These are phyloP conservation scores for Drosophila kambysellisi DNA, from an alignment of 2,888 invertebrate genomes.

Conservation along the genomic window DNA sequence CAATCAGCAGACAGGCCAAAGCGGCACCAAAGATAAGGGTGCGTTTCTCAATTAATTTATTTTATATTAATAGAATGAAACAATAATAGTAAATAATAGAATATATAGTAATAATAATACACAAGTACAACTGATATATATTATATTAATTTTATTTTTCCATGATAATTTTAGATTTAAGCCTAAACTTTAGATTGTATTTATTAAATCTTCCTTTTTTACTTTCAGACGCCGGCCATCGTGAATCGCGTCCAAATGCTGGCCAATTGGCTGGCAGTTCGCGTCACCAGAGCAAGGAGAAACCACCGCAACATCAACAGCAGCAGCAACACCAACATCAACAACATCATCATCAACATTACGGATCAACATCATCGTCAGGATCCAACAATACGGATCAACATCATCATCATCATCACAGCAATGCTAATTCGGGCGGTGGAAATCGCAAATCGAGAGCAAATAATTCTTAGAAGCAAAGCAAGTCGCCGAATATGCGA, in stretches of 20 bases:
- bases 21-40: slow-evolving; percentile 84
- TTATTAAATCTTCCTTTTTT: neutral
- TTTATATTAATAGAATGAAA: neutral
- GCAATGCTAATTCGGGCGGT: slow-evolving; percentile 46
- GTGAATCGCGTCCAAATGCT: slow-evolving; percentile 79
- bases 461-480: slow-evolving; percentile 75
- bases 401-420: slow-evolving; percentile 33
- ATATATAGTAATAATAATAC: neutral
- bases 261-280: slow-evolving; percentile 62
- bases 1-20: slow-evolving; percentile 40
- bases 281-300: slow-evolving; percentile 70
- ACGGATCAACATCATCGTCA: slow-evolving; percentile 29
- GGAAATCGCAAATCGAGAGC: slow-evolving; percentile 83
- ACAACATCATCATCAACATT: slow-evolving; percentile 31
- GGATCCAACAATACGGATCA: slow-evolving; percentile 37
- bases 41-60: neutral
- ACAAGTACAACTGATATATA: neutral
- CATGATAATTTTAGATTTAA: neutral
- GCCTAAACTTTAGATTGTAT: neutral
- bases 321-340: slow-evolving; percentile 22
- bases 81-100: no score
- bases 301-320: slow-evolving; percentile 47
- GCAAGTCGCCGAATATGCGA: slow-evolving; percentile 57
- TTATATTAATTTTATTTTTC: neutral
- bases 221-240: slow-evolving; percentile 61